Evolutionary conservation across 2,797 vertebrate species (phyloP).

Genomic region (Pagetopsis macropterus): DNA sequence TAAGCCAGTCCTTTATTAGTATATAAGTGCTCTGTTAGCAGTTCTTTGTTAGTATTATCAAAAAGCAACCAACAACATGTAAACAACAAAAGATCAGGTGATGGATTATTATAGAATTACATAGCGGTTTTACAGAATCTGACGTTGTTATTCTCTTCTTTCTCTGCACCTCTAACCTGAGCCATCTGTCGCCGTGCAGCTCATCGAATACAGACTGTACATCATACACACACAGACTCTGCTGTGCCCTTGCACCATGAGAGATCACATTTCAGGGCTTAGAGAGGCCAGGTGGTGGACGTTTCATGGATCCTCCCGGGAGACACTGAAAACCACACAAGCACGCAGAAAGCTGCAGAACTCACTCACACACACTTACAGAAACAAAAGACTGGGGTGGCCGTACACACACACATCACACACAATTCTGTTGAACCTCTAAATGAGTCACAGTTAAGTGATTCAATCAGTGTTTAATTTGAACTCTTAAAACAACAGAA

Average conservation of each 20-base stretch:
- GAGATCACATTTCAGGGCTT: conserved; percentile 63
- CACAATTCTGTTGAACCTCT: background rate
- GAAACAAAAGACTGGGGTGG: background rate
- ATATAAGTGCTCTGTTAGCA: no score
- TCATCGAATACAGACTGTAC: conserved; percentile 41
- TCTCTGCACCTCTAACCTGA: conserved; percentile 51
- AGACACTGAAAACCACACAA: conserved; percentile 25
- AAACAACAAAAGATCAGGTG: conserved; percentile 6
- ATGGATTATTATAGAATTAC: background rate
- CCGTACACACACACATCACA: background rate
- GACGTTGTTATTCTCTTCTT: conserved; percentile 6
- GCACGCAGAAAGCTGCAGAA: conserved; percentile 2
- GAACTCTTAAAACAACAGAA: background rate
- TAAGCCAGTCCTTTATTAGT: no score
- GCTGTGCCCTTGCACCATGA: conserved; percentile 26
- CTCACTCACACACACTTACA: background rate
- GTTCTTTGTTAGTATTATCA: background rate
- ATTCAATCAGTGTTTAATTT: background rate
- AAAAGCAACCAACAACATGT: background rate
- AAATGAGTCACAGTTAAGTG: conserved; percentile 1
- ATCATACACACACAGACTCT: background rate
- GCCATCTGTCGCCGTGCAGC: conserved; percentile 64
- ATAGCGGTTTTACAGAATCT: conserved; percentile 13
- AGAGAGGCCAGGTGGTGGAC: conserved; percentile 60
- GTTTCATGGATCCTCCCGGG: conserved; percentile 46